Evolutionary conservation across 2,797 vertebrate species (phyloP).

Genomic region (Schizopygopsis pylzovi): DNA sequence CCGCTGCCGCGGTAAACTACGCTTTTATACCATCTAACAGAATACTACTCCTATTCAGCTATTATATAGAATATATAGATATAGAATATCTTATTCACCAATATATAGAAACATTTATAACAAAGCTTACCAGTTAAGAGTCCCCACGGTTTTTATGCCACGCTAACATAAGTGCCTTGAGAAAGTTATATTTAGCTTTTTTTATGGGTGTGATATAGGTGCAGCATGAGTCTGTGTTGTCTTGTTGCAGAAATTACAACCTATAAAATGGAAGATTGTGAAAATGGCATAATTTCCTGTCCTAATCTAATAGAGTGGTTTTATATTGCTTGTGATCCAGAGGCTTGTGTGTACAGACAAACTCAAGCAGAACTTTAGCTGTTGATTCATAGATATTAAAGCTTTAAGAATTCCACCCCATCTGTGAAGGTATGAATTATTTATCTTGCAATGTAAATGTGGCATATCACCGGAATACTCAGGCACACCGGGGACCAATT

Average conservation of each 20-base stretch:
- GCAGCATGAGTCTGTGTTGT: constrained; percentile 18
- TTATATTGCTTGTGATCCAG: constrained; percentile 37
- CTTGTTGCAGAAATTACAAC: constrained; percentile 43
- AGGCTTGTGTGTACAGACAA: not conserved
- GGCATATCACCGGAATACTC: constrained; percentile 30
- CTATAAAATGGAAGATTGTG: constrained; percentile 42
- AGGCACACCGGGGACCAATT: constrained; percentile 43
- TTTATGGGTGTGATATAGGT: not conserved
- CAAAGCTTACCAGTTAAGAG: not conserved
- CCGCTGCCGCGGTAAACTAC: too few relatives aligned
- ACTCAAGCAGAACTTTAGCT: not conserved
- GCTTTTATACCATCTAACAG: too few relatives aligned
- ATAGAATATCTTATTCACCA: too few relatives aligned
- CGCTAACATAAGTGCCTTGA: not conserved
- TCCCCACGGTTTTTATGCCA: not conserved
- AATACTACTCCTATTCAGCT: too few relatives aligned
- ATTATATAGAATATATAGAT: too few relatives aligned
- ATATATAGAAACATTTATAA: not conserved
- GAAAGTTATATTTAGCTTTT: constrained; percentile 24
- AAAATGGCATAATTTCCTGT: constrained; percentile 35
- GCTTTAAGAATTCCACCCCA: constrained; percentile 40
- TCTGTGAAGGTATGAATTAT: constrained; percentile 53
- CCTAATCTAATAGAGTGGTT: constrained; percentile 33
- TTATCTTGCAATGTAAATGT: constrained; percentile 55
- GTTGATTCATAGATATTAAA: constrained; percentile 49